These are phyloP conservation scores for Stegophylla sp. DNA, from an alignment of 2,888 invertebrate species.

Conservation along the genomic window DNA sequence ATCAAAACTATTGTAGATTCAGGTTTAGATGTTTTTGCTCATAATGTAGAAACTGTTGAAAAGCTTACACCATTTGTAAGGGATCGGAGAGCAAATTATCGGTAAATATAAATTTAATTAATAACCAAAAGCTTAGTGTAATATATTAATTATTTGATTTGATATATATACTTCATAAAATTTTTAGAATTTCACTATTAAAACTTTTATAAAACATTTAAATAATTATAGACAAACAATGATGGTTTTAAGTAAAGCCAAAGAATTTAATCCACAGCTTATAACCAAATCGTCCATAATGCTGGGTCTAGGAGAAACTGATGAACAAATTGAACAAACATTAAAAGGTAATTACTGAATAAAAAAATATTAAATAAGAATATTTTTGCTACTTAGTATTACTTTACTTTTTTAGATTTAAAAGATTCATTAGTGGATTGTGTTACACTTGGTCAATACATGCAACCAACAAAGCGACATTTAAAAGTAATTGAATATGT, in stretches of 20 bases:
- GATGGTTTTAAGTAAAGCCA: slow-evolving; percentile 80
- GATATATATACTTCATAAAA: not conserved
- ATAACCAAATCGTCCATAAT: slow-evolving; percentile 98
- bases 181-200: not conserved
- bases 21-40: slow-evolving; percentile 95
- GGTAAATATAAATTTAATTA: slow-evolving; percentile 64
- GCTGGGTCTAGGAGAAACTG: slow-evolving; percentile 93
- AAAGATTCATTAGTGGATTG: slow-evolving; percentile 87
- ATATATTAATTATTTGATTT: not conserved
- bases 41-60: slow-evolving; percentile 97
- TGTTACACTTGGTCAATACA: slow-evolving; percentile 96
- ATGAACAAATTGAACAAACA: slow-evolving; percentile 84
- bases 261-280: slow-evolving; percentile 78
- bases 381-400: not conserved
- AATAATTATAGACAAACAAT: slow-evolving; percentile 79
- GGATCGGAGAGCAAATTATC: slow-evolving; percentile 89
- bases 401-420: slow-evolving; percentile 76
- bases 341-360: slow-evolving; percentile 71
- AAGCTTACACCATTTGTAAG: slow-evolving; percentile 88
- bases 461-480: slow-evolving; percentile 98
- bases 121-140: not conserved
- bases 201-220: slow-evolving; percentile 22
- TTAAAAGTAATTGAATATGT: slow-evolving; percentile 94
- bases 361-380: not conserved
- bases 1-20: slow-evolving; percentile 79